Percentiles rank a stretch among this genome's conserved stretches.
phyloP scores from a whole-genome alignment of 2,797 vertebrate species.

The Notolepis coatsorum region DNA sequence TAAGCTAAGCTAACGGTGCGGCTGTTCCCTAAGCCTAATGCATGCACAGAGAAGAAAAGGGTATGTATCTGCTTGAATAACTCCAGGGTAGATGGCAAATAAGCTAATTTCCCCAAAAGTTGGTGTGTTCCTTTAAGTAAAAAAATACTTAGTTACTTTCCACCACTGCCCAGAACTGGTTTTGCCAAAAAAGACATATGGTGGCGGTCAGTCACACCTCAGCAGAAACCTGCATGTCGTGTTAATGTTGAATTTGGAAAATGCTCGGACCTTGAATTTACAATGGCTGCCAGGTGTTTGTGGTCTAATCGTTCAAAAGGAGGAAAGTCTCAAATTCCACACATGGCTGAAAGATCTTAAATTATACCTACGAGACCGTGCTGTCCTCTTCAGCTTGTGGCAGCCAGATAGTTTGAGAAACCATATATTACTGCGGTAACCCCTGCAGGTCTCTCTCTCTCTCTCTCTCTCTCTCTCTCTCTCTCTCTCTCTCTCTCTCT shows the following conservation, averaged over 20 bases:
- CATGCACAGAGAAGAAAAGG: too few relatives aligned
- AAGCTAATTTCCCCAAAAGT: too few relatives aligned
- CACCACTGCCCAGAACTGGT: conserved; percentile 27
- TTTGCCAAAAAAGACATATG: background rate
- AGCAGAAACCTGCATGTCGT: background rate
- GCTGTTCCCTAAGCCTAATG: too few relatives aligned
- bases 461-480: too few relatives aligned
- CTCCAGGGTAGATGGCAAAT: too few relatives aligned
- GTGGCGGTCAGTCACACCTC: conserved; percentile 9
- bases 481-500: too few relatives aligned
- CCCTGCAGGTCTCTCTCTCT: background rate
- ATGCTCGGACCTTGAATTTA: conserved; percentile 3
- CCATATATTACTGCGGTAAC: conserved; percentile 28
- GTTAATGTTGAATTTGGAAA: conserved; percentile 18
- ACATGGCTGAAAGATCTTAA: conserved; percentile 42
- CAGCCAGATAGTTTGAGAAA: conserved; percentile 36
- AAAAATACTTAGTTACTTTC: too few relatives aligned
- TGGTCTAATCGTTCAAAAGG: conserved; percentile 12
- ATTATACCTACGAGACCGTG: conserved; percentile 26
- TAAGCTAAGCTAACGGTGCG: too few relatives aligned
- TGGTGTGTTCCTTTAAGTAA: too few relatives aligned
- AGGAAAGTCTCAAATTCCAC: conserved; percentile 40
- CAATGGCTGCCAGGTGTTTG: conserved; percentile 25
- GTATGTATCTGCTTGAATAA: too few relatives aligned
- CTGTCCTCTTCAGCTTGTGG: conserved; percentile 1